Base-by-base conservation (phyloP, 2,888 invertebrate genomes). In the Stenodera caucasica region DNA sequence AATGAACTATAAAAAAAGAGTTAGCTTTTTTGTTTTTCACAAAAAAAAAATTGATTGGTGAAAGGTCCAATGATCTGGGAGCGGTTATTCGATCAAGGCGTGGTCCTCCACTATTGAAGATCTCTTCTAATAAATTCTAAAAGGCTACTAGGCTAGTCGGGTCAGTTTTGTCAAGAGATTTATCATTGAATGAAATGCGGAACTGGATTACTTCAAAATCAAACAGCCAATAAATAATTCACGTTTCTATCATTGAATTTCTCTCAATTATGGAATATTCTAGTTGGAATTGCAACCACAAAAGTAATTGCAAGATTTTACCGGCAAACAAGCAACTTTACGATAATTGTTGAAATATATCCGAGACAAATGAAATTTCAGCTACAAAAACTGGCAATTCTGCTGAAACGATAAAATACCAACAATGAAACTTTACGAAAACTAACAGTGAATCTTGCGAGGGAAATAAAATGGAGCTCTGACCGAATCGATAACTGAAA, bases 121-220 rank as follows among this genome's bases (percentile, higher is more conserved):
- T 18, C 40, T 40, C 40, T 40, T 18, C 15, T 40, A 40, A 40
- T 45, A 45, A 12, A 45, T 45, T n/a, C 49, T 50, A 58, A 50
- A 58, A 53, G 71, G 73, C 72, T 75, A 75, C 72, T 70, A 69
- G 73, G 70, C 68, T 70, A 71, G 64, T 65, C 70, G 65, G 72
- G 72, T 74, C 74, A 73, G 60, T 68, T 68, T 63, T 63, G 64
- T 58, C 63, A 57, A 54, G 60, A 60, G 61, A 68, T 66, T 63
- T 68, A 65, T 64, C 60, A 67, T 60, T 60, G 57, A 53, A 59
- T 51, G 52, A 53, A 55, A 60, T 58, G 56, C 55, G 53, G 63
- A 49, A 49, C 54, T 21, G 2, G 21, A 11, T 49, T 40, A 30
- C 29, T n/a, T n/a, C n/a, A n/a, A n/a, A n/a, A n/a, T n/a, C n/a